Base-by-base conservation (phyloP, 35 echinoderm and acorn worm genomes). In the Apostichopus japonicus region DNA sequence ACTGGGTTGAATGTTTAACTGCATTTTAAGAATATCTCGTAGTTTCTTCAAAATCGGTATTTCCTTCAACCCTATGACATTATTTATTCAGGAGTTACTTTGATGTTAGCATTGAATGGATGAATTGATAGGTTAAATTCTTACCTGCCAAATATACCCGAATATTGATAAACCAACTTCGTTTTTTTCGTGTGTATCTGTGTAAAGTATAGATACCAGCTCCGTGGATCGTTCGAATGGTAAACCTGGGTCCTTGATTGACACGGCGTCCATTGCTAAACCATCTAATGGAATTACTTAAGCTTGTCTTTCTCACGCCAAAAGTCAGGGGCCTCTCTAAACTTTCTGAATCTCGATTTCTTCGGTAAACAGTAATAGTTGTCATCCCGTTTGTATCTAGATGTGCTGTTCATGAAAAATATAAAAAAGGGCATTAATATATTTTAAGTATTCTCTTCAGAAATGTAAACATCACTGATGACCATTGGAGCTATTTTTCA, bases 141-240 rank as follows among this genome's bases (percentile, higher is more conserved):
- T 21, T 72, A 72, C 13, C 67, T 72, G 67, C 13, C 67, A 14
- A 51, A 80, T 80, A 24, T 16, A 80, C 78, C 78, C 11, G 19
- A 51, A 80, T 80, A 11, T 80, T 14, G 33, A 24, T 51, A 24
- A 19, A 51, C 78, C 78, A 80, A 24, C 78, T 11, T 13, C 33
- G 78, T 24, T 80, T 80, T 24, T 24, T 14, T 21, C 78, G 4
- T 3, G 78, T 80, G 25, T 23, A 80, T 11, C 78, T 16, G 24
- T 80, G 78, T 13, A 80, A 13, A 24, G 78, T 80, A 24, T 80
- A 80, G 11, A 80, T 11, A 11, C 78, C 78, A 80, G 33, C 78
- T 14, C 25, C 78, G 11, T 80, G 16, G 5, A 24, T 24, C 19
- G 13, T 80, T 51, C 78, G 78, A 23, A 14, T 80, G 13, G 78